These are phyloP conservation scores for Drosophila micromelanica DNA, from an alignment of 1,140 invertebrate species.

Conservation along the genomic window DNA sequence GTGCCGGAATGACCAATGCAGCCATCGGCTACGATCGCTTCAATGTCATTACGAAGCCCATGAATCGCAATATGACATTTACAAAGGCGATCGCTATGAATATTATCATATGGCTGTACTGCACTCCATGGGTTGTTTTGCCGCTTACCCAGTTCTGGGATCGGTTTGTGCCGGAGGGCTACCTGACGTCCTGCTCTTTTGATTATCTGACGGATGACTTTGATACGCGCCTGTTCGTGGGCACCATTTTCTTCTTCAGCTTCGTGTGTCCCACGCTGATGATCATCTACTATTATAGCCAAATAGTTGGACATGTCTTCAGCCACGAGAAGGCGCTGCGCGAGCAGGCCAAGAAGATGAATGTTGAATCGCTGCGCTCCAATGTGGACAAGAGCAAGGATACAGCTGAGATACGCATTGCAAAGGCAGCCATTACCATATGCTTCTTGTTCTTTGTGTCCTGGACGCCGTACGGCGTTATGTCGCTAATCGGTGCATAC, in stretches of 20 bases:
- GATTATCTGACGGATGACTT: constrained; percentile 91
- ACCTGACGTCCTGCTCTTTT: constrained; percentile 91
- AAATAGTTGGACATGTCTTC: constrained; percentile 92
- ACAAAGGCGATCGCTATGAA: constrained; percentile 91
- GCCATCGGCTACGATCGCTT: constrained; percentile 84
- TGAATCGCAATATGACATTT: constrained; percentile 91
- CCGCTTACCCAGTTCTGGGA: constrained; percentile 92
- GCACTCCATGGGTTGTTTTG: constrained; percentile 91
- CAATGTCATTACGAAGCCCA: constrained; percentile 92
- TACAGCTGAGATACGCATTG: constrained; percentile 92
- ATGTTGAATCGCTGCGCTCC: constrained; percentile 92
- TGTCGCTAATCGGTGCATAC: constrained; percentile 92
- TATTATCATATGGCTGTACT: constrained; percentile 90
- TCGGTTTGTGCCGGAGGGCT: constrained; percentile 93
- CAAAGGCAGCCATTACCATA: constrained; percentile 93
- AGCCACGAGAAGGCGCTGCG: constrained; percentile 94
- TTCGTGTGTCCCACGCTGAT: constrained; percentile 91
- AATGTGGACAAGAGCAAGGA: constrained; percentile 88
- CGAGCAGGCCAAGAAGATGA: constrained; percentile 95
- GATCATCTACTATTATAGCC: constrained; percentile 93
- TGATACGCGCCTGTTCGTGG: constrained; percentile 90
- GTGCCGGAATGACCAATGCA: constrained; percentile 91
- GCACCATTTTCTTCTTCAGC: constrained; percentile 90
- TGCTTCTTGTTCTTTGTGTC: constrained; percentile 92
- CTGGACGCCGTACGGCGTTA: constrained; percentile 92